Percentiles rank a stretch among this genome's conserved stretches.
Evolutionary conservation across 2,888 invertebrate genomes (phyloP).

Genomic region (Nomada goodeniana): DNA sequence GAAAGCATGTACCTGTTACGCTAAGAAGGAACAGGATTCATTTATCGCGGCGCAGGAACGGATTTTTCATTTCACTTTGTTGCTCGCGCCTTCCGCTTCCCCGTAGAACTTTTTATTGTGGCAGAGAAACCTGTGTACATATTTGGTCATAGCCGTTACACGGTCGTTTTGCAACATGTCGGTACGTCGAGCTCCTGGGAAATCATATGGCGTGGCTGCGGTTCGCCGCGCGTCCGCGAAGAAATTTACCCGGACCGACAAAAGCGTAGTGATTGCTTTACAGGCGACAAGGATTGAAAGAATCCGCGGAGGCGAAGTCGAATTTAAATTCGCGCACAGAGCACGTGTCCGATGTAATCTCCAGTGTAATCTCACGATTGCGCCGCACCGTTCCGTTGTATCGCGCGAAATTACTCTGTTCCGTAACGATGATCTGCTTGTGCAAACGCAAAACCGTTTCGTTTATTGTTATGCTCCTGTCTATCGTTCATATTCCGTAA

Average conservation of each 20-base stretch:
- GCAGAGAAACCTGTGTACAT: conserved; percentile 43
- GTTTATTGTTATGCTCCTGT: neutral
- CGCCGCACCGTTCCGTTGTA: neutral
- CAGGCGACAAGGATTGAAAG: conserved; percentile 59
- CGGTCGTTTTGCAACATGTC: conserved; percentile 60
- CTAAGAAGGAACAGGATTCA: neutral
- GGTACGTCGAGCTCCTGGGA: conserved; percentile 63
- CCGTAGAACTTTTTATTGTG: conserved; percentile 33
- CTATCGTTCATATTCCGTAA: neutral
- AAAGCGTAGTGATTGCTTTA: conserved; percentile 60
- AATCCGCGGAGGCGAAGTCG: conserved; percentile 31
- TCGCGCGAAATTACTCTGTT: neutral
- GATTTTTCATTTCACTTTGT: conserved; percentile 22
- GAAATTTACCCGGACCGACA: conserved; percentile 65
- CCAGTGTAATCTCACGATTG: conserved; percentile 5
- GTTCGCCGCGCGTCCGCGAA: conserved; percentile 35
- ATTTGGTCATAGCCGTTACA: conserved; percentile 58
- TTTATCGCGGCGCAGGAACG: conserved; percentile 21
- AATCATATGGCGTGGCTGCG: conserved; percentile 61
- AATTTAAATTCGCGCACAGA: neutral
- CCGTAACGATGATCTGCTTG: neutral
- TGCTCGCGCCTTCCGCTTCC: conserved; percentile 11
- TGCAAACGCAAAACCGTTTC: neutral
- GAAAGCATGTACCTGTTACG: no score
- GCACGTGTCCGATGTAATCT: neutral